These are phyloP conservation scores for Tipula unca DNA, from an alignment of 2,888 invertebrate genomes.

Conservation along the genomic window DNA sequence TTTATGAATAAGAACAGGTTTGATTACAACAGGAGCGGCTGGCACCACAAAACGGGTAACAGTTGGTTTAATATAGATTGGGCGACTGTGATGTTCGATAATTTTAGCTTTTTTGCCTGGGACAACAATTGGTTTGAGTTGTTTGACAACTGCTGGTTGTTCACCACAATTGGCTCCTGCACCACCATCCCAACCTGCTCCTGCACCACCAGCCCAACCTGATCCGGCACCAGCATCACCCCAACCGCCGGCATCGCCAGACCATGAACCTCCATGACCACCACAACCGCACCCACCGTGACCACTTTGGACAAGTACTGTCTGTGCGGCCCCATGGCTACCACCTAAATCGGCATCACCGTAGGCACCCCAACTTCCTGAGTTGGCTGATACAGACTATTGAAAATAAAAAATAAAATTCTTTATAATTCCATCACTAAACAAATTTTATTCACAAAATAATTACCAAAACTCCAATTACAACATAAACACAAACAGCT, in stretches of 20 bases:
- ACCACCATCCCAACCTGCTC: neutral
- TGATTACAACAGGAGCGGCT: neutral
- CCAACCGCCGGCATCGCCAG: conserved; percentile 28
- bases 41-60: neutral
- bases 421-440: neutral
- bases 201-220: neutral
- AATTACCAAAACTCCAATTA: neutral
- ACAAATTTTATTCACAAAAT: neutral
- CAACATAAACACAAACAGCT: neutral
- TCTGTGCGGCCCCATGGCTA: neutral
- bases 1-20: neutral
- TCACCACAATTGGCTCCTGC: neutral
- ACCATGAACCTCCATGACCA: conserved; percentile 32
- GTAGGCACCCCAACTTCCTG: neutral
- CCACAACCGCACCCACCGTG: conserved; percentile 32
- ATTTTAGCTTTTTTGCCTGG: neutral
- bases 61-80: neutral
- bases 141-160: neutral
- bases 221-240: neutral
- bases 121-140: neutral
- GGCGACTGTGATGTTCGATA: neutral
- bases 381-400: neutral
- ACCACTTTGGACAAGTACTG: conserved; percentile 26
- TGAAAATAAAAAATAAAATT: neutral
- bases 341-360: neutral